phyloP scores from a whole-genome alignment of 2,113 vertebrate genomes.

The Atlantisia rogersi region DNA sequence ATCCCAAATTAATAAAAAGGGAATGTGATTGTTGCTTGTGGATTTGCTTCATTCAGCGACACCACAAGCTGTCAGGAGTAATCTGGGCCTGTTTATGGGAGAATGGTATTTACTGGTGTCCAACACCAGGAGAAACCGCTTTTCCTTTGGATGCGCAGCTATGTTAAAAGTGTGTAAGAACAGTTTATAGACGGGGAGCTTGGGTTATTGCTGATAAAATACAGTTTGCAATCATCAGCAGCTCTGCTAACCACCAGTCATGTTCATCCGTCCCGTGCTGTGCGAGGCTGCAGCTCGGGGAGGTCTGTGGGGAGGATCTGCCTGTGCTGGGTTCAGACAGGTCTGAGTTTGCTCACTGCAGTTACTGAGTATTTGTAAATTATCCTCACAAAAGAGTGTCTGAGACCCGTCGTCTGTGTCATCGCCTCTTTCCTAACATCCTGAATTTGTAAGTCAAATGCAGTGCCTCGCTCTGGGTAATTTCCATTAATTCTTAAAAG shows the following conservation, averaged over 20 bases:
- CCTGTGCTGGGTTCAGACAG: fast-evolving
- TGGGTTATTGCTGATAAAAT: neutral
- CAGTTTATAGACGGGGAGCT: neutral
- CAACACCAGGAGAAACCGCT: neutral
- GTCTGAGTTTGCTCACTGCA: neutral
- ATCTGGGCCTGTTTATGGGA: neutral
- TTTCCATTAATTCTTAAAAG: constrained; percentile 24
- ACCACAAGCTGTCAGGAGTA: neutral
- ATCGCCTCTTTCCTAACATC: neutral
- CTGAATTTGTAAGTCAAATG: neutral
- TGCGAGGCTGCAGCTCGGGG: neutral
- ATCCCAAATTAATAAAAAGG: neutral
- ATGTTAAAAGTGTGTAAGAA: neutral
- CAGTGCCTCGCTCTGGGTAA: neutral
- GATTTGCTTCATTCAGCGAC: neutral
- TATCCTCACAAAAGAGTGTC: neutral
- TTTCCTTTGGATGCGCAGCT: neutral
- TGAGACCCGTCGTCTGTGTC: neutral
- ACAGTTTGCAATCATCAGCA: neutral
- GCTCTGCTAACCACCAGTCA: neutral
- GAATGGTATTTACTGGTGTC: neutral
- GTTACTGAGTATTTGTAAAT: neutral
- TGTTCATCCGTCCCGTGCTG: fast-evolving
- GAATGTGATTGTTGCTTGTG: neutral
- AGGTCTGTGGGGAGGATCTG: neutral